These are phyloP conservation scores for Alouatta palliata DNA, from an alignment of 2,113 vertebrate genomes.

Conservation along the genomic window DNA sequence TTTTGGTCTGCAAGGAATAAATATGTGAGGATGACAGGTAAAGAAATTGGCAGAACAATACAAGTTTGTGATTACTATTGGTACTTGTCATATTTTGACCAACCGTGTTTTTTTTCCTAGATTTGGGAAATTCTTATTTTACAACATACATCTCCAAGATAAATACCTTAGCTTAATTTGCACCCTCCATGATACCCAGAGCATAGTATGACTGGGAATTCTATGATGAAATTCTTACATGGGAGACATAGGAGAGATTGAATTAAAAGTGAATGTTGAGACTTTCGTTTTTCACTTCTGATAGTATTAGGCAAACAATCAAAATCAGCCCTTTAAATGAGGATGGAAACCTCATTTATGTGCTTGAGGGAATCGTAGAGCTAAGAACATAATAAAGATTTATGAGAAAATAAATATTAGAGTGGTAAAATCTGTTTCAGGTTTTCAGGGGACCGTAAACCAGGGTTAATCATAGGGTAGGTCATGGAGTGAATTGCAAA, in stretches of 20 bases:
- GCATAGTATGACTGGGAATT: background rate
- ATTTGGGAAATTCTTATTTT: background rate
- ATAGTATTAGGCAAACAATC: background rate
- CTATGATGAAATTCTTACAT: background rate
- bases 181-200: background rate
- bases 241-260: background rate
- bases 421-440: background rate
- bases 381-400: background rate
- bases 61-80: background rate
- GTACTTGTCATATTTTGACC: background rate
- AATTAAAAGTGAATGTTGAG: background rate
- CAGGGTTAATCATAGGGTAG: background rate
- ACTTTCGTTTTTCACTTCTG: background rate
- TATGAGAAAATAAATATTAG: background rate
- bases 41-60: background rate
- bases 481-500: background rate
- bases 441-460: background rate
- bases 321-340: background rate
- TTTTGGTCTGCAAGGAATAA: background rate
- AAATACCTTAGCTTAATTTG: background rate
- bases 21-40: background rate
- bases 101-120: background rate
- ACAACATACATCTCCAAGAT: background rate
- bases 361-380: background rate
- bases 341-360: background rate